Percentiles rank a stretch among this genome's conserved stretches.
phyloP scores from a whole-genome alignment of 1,140 invertebrate species.

The Saxidomus purpurata region DNA sequence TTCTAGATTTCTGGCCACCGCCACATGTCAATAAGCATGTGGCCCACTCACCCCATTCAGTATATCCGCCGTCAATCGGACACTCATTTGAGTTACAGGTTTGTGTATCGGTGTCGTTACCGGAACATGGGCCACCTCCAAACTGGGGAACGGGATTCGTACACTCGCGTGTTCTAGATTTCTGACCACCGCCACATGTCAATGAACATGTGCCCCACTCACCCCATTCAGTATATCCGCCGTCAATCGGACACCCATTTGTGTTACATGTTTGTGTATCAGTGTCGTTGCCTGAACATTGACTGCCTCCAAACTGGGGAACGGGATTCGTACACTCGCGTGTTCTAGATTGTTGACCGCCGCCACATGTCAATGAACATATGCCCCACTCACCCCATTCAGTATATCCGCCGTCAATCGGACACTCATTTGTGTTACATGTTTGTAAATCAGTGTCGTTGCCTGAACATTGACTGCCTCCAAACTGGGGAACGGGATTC shows the following conservation, averaged over 20 bases:
- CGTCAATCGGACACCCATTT: conserved; percentile 47
- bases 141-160: not conserved
- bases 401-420: conserved; percentile 24
- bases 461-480: not conserved
- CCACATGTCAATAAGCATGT: conserved; percentile 11
- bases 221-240: conserved; percentile 41
- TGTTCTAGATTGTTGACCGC: conserved; percentile 12
- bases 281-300: not conserved
- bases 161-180: not conserved
- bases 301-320: not conserved
- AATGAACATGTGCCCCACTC: not conserved
- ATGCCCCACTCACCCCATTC: conserved; percentile 8
- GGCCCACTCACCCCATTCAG: conserved; percentile 39
- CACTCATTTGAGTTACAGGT: conserved; percentile 38
- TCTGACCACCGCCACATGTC: not conserved
- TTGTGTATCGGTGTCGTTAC: conserved; percentile 5
- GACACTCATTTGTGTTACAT: conserved; percentile 5
- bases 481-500: not conserved
- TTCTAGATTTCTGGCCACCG: not conserved
- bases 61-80: conserved; percentile 45
- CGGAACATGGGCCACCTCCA: not conserved
- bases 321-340: not conserved
- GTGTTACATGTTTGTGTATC: not conserved
- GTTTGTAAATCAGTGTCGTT: not conserved
- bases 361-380: conserved; percentile 7